Percentiles rank a stretch among this genome's conserved stretches.
Conservation (phyloP, 2,888 invertebrate species). For the Cetonia aurata region DNA sequence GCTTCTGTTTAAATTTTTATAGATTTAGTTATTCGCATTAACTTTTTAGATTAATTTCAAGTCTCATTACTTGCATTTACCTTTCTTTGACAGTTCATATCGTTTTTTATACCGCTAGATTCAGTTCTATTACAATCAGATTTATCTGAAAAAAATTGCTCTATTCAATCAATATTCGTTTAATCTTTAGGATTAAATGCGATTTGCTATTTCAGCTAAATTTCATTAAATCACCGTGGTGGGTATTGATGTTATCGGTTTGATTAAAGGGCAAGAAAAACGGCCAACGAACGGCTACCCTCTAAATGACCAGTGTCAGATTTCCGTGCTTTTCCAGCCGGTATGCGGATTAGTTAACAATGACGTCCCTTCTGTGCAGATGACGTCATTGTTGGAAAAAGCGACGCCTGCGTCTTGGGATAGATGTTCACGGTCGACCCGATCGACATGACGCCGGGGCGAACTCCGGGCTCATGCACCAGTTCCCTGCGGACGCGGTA, state of each 20-base stretch:
- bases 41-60: no score
- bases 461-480: conserved; percentile 58
- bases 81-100: no score
- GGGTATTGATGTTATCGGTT: conserved; percentile 13
- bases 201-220: background rate
- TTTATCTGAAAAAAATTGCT: background rate
- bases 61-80: no score
- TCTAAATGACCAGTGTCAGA: conserved; percentile 44
- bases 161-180: conserved; percentile 33
- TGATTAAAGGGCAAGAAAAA: conserved; percentile 34
- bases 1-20: no score
- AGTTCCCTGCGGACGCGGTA: conserved; percentile 53
- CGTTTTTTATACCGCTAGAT: no score
- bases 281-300: conserved; percentile 22
- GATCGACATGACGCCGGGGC: conserved; percentile 60
- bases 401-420: conserved; percentile 58
- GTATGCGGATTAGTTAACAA: conserved; percentile 52
- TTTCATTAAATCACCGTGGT: conserved; percentile 14
- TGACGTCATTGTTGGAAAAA: conserved; percentile 57
- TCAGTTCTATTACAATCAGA: no score
- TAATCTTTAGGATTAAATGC: conserved; percentile 34
- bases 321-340: conserved; percentile 26
- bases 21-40: no score
- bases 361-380: conserved; percentile 56
- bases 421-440: conserved; percentile 61